A percentile compares a stretch with the other conserved stretches of the same genome.
Evolutionary conservation across 2,113 vertebrate species (phyloP).

Genomic region (Puffinus mauretanicus): DNA sequence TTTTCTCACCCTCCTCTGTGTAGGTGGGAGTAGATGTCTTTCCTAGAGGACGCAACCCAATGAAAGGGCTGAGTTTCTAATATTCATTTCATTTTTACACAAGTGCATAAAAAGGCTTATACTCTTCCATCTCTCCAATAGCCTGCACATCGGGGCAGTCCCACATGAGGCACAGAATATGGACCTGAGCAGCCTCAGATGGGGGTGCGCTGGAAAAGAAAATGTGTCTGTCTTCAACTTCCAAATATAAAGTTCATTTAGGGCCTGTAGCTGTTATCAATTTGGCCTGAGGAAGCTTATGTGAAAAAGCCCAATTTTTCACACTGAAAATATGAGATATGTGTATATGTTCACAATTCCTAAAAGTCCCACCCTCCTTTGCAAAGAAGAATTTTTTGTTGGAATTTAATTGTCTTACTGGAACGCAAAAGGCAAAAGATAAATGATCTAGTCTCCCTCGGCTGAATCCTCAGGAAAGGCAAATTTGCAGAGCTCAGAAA

Average conservation of each 20-base stretch:
- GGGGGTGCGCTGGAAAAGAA: background rate
- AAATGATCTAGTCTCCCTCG: background rate
- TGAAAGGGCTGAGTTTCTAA: background rate
- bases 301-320: background rate
- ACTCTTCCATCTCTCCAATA: background rate
- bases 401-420: background rate
- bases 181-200: background rate
- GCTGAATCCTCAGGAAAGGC: background rate
- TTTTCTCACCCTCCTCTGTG: background rate
- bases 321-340: background rate
- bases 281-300: background rate
- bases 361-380: background rate
- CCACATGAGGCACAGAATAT: background rate
- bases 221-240: background rate
- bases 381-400: background rate
- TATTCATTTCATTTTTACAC: background rate
- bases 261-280: background rate
- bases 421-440: background rate
- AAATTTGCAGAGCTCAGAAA: background rate
- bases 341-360: background rate
- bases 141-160: rapidly evolving
- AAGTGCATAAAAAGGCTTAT: background rate
- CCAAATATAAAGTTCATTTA: background rate
- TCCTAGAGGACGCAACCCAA: background rate
- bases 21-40: background rate